Evolutionary conservation across 2,797 vertebrate genomes (phyloP).

Genomic region (Picus viridis): DNA sequence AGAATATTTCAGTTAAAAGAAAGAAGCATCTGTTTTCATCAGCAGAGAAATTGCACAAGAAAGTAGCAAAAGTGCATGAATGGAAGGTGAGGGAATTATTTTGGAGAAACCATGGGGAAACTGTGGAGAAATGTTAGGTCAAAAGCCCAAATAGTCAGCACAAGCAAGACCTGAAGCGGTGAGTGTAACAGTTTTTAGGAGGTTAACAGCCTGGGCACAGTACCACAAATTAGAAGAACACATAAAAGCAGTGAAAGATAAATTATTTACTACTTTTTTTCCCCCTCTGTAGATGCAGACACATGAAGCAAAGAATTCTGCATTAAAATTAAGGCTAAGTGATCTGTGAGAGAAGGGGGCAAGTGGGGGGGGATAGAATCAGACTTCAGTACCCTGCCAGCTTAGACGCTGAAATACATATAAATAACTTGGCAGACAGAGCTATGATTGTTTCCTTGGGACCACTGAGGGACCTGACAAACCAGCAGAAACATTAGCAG

Average conservation of each 20-base stretch:
- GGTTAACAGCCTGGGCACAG: neutral
- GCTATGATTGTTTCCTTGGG: neutral
- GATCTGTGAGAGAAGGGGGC: neutral
- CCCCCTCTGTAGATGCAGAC: neutral
- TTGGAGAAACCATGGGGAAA: neutral
- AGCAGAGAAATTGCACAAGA: neutral
- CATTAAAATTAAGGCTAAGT: neutral
- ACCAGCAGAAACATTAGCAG: neutral
- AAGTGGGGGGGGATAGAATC: neutral
- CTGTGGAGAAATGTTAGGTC: neutral
- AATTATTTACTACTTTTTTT: neutral
- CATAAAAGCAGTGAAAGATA: neutral
- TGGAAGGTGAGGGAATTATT: neutral
- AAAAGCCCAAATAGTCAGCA: neutral
- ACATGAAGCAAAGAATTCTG: neutral
- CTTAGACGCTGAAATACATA: neutral
- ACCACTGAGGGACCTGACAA: neutral
- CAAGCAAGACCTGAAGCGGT: neutral
- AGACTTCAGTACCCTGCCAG: neutral
- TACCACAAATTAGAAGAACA: neutral
- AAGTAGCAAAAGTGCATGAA: neutral
- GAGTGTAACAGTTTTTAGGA: neutral
- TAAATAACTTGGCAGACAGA: neutral
- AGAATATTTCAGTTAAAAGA: neutral
- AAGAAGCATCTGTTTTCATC: neutral